Conservation (phyloP, 2,888 invertebrate species). For the Strigamia crassipes region DNA sequence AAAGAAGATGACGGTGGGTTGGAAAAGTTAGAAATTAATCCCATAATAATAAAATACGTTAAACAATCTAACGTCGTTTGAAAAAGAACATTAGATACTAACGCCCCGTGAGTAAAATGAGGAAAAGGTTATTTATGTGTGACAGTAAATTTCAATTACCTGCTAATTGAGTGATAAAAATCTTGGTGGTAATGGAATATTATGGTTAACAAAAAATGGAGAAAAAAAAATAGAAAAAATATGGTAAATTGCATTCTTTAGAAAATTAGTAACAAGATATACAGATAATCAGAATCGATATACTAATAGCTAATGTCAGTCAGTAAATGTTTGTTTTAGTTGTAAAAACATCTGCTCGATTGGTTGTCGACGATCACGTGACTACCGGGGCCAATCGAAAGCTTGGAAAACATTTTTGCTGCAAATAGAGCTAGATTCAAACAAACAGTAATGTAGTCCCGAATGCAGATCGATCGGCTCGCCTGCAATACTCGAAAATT, state of each 20-base stretch:
- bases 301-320: no score
- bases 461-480: no score
- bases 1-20: background rate
- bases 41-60: constrained; percentile 26
- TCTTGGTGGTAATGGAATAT: constrained; percentile 24
- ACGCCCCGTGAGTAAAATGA: constrained; percentile 29
- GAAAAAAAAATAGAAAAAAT: background rate
- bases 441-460: no score
- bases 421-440: no score
- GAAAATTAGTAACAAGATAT: no score
- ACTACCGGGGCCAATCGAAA: no score
- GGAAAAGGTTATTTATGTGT: constrained; percentile 32
- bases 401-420: no score
- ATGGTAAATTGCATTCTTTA: background rate
- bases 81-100: constrained; percentile 28
- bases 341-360: no score
- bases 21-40: constrained; percentile 4
- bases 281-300: no score
- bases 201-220: background rate
- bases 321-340: no score
- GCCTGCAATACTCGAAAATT: no score
- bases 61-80: background rate
- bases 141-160: constrained; percentile 38
- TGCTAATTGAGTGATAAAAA: constrained; percentile 39
- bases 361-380: no score